Base-by-base conservation (phyloP, 2,888 invertebrate genomes). In the Choristoneura rosaceana region DNA sequence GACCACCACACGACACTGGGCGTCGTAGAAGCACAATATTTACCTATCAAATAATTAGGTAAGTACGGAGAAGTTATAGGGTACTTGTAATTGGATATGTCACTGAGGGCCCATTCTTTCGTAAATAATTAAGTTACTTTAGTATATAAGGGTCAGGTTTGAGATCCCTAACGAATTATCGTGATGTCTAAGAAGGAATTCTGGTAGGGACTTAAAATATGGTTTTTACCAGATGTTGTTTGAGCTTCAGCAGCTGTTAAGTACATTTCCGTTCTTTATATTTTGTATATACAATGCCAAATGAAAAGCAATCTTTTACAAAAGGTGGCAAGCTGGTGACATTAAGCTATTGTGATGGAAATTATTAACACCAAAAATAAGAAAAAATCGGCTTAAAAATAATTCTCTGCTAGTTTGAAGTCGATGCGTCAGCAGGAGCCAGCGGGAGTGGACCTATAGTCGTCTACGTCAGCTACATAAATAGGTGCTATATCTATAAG, bases 81-180 rank as follows among this genome's bases (percentile, higher is more conserved):
- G 43, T 45, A 63, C 58, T 71, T 71, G 70, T 71, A 66, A 66
- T 71, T 71, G 52, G 64, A 60, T 67, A 71, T 62, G 55, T 62
- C 45, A 45, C 66, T 38, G 25, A 67, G 66, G 71, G 38, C 61
- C 52, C 66, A 71, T 45, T 55, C 61, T 71, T 71, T 62, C 61
- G 66, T 71, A 55, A 66, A 67, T 66, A 66, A 71, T 71, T 71
- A 61, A 71, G 71, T 60, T 41, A 65, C 59, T 71, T 63, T 43
- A 61, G 17, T 60, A 25, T 55, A 17, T 55, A 60, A 34, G 70
- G 52, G 52, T 70, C 33, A 61, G 62, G 63, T 33, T 61, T 34
- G 17, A 34, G 61, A 67, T 71, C 61, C 66, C 61, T 66, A 17
- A 61, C 66, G 52, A 52, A 61, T 59, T 63, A 70, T 43, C 52